These are phyloP conservation scores for Maconellicoccus hirsutus DNA, from an alignment of 1,140 invertebrate genomes.

Conservation along the genomic window DNA sequence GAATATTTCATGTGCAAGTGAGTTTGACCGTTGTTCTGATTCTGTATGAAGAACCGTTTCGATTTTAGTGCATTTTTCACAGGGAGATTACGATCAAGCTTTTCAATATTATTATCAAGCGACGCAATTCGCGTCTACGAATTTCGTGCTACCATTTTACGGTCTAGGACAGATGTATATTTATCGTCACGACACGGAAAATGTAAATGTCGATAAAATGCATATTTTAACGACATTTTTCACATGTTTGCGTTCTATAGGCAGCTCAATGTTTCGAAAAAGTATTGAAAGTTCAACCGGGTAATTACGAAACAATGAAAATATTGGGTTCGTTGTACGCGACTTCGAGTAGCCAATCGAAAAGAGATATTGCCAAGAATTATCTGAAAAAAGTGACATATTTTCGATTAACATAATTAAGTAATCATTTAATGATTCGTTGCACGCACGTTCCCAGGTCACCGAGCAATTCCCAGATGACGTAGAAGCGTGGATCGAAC, in stretches of 20 bases:
- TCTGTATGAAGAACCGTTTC: too few species aligned
- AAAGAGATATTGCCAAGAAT: conserved; percentile 82
- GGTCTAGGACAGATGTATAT: conserved; percentile 99
- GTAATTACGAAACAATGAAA: conserved; percentile 99
- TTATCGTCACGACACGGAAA: conserved; percentile 90
- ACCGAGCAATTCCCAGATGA: conserved; percentile 97
- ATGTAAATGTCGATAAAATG: too few species aligned
- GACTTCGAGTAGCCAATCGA: conserved; percentile 75
- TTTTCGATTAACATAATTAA: not conserved
- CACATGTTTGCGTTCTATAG: conserved; percentile 46
- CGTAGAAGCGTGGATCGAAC: conserved; percentile 97
- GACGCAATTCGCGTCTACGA: conserved; percentile 88
- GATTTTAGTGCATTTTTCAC: conserved; percentile 29
- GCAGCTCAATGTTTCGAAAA: conserved; percentile 98
- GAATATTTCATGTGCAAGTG: conserved; percentile 89
- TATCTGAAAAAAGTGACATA: conserved; percentile 62
- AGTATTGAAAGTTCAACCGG: conserved; percentile 91
- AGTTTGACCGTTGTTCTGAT: too few species aligned
- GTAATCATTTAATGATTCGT: not conserved
- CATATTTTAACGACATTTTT: too few species aligned
- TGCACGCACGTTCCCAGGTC: conserved; percentile 50
- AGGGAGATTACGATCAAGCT: conserved; percentile 90
- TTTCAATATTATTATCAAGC: conserved; percentile 99
- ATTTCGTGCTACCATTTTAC: conserved; percentile 94
- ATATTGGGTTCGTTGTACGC: conserved; percentile 95